phyloP scores from a whole-genome alignment of 2,797 vertebrate species.

The Mormyrops attenuatus region DNA sequence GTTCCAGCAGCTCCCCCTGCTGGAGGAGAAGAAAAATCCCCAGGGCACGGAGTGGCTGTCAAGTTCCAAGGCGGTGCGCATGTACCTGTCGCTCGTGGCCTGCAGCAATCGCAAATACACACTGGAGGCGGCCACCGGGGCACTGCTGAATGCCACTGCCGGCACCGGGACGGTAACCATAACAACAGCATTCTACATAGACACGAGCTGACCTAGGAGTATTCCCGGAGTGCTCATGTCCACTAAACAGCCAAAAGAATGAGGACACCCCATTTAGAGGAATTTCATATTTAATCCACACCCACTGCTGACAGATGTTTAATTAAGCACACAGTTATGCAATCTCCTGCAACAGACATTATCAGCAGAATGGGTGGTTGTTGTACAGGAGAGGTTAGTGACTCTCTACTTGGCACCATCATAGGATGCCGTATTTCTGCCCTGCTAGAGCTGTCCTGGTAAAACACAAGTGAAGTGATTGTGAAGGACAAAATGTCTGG shows the following conservation, averaged over 20 bases:
- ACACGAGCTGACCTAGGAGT: background rate
- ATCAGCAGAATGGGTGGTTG: background rate
- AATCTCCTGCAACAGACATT: background rate
- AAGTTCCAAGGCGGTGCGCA: conserved; percentile 78
- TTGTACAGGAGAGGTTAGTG: background rate
- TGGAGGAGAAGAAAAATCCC: conserved; percentile 78
- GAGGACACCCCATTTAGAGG: background rate
- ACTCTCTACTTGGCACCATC: background rate
- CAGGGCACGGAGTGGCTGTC: conserved; percentile 79
- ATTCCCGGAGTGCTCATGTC: background rate
- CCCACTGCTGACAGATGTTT: background rate
- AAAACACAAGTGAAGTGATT: background rate
- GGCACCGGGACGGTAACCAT: conserved; percentile 65
- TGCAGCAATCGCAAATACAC: conserved; percentile 72
- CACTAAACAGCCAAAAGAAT: background rate
- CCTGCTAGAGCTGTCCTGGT: background rate
- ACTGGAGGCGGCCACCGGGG: conserved; percentile 80
- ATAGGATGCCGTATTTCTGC: background rate
- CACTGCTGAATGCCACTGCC: conserved; percentile 89
- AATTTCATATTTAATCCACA: background rate
- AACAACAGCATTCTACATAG: no score
- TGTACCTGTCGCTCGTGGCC: conserved; percentile 86
- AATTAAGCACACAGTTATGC: background rate
- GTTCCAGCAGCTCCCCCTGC: conserved; percentile 49
- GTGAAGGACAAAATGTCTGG: background rate